phyloP scores from a whole-genome alignment of 1,140 invertebrate species.

The Lerema accius region DNA sequence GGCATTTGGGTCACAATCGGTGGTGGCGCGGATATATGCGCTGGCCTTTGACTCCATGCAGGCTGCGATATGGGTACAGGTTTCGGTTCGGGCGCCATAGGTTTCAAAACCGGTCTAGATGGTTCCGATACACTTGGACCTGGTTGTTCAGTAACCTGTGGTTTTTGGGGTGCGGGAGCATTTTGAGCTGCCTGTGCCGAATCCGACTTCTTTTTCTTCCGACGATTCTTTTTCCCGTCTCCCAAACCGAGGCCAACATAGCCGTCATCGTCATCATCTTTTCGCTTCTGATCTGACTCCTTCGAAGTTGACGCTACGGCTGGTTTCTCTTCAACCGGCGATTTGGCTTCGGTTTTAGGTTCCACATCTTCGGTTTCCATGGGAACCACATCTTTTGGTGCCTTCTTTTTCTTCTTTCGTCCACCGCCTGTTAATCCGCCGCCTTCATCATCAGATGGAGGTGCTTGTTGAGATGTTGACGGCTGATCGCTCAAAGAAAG shows the following conservation, averaged over 20 bases:
- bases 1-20: no score
- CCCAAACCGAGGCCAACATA: slow-evolving; percentile 42
- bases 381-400: background rate
- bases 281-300: background rate
- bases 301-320: background rate
- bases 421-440: slow-evolving; percentile 1
- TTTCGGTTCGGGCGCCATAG: no score
- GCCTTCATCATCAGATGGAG: slow-evolving; percentile 12
- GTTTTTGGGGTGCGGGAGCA: background rate
- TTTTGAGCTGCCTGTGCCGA: background rate
- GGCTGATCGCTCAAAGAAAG: slow-evolving; percentile 24
- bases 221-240: slow-evolving; percentile 39
- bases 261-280: slow-evolving; percentile 46
- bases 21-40: no score
- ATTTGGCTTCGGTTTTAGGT: no score
- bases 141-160: no score
- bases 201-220: slow-evolving; percentile 49
- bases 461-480: slow-evolving; percentile 24
- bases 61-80: no score
- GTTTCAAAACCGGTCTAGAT: no score
- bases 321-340: no score
- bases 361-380: background rate
- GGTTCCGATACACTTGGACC: no score
- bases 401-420: slow-evolving; percentile 11
- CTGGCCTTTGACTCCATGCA: no score